Evolutionary conservation across 2,888 invertebrate species (phyloP).

Genomic region (Chymomyza amoena): DNA sequence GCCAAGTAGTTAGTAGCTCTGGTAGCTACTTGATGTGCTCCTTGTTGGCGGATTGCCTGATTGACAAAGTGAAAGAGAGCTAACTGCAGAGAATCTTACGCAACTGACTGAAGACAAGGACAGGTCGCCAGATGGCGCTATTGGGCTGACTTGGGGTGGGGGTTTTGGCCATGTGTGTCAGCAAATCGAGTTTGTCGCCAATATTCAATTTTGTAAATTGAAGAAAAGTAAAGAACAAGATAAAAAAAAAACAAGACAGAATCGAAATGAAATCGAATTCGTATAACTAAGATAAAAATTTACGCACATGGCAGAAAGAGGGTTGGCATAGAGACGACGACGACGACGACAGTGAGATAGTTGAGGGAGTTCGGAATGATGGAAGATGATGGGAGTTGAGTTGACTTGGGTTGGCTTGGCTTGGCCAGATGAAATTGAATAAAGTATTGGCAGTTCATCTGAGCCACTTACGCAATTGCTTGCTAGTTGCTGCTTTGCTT

Average conservation of each 20-base stretch:
- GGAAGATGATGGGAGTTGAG: neutral
- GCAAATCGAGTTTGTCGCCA: constrained; percentile 67
- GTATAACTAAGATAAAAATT: constrained; percentile 34
- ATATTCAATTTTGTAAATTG: constrained; percentile 72
- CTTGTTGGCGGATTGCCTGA: neutral
- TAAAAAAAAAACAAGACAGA: constrained; percentile 18
- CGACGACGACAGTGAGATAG: neutral
- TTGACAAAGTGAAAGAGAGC: neutral
- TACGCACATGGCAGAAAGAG: constrained; percentile 25
- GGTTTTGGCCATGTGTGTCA: constrained; percentile 31
- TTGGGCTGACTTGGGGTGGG: neutral
- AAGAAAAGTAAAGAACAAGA: constrained; percentile 53
- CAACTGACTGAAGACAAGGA: constrained; percentile 50
- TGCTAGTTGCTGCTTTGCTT: neutral
- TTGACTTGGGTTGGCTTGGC: no score
- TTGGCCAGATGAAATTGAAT: constrained; percentile 35
- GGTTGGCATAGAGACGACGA: neutral
- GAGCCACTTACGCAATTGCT: neutral
- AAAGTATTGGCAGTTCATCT: constrained; percentile 8
- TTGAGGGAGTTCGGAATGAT: neutral
- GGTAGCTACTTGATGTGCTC: neutral
- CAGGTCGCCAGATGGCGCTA: constrained; percentile 31
- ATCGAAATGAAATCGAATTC: constrained; percentile 9
- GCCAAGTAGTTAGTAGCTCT: neutral
- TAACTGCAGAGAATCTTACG: constrained; percentile 37